Percentiles rank a stretch among this genome's conserved stretches.
Conservation (phyloP, 2,888 invertebrate genomes). For the Athrips mouffetella region DNA sequence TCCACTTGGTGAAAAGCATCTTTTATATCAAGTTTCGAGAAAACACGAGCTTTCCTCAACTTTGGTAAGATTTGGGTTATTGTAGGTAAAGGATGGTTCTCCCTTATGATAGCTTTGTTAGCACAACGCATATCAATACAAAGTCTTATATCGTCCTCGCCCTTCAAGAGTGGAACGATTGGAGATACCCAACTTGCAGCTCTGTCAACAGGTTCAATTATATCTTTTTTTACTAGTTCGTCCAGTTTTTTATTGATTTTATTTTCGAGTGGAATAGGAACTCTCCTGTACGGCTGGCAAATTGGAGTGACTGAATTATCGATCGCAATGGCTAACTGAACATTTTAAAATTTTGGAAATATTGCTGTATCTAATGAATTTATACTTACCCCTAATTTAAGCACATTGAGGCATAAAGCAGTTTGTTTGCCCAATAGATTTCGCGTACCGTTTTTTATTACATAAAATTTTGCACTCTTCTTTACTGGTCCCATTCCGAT, state of each 20-base stretch:
- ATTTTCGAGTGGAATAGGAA: constrained; percentile 24
- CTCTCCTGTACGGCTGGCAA: constrained; percentile 24
- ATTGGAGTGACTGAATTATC: constrained; percentile 14
- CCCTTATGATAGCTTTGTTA: constrained; percentile 25
- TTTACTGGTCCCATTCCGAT: constrained; percentile 5
- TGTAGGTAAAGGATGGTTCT: constrained; percentile 26
- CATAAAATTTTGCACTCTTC: constrained; percentile 19
- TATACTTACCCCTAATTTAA: constrained; percentile 22
- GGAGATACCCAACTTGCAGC: constrained; percentile 24
- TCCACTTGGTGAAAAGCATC: constrained; percentile 22
- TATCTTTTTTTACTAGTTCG: constrained; percentile 18
- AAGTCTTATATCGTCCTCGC: constrained; percentile 19
- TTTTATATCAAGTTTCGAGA: constrained; percentile 24
- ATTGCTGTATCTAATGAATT: constrained; percentile 21
- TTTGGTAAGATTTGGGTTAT: constrained; percentile 23
- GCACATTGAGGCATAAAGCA: constrained; percentile 20
- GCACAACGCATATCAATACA: constrained; percentile 27
- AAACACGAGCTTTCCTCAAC: constrained; percentile 19
- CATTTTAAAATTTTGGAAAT: constrained; percentile 22
- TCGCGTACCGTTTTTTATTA: constrained; percentile 23
- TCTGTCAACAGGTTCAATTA: constrained; percentile 19
- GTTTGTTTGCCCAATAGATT: constrained; percentile 26
- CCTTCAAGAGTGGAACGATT: constrained; percentile 18
- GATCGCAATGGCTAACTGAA: constrained; percentile 16
- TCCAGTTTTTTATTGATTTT: constrained; percentile 21